These are phyloP conservation scores for Gonioctena quinquepunctata DNA, from an alignment of 1,140 invertebrate genomes.

Conservation along the genomic window DNA sequence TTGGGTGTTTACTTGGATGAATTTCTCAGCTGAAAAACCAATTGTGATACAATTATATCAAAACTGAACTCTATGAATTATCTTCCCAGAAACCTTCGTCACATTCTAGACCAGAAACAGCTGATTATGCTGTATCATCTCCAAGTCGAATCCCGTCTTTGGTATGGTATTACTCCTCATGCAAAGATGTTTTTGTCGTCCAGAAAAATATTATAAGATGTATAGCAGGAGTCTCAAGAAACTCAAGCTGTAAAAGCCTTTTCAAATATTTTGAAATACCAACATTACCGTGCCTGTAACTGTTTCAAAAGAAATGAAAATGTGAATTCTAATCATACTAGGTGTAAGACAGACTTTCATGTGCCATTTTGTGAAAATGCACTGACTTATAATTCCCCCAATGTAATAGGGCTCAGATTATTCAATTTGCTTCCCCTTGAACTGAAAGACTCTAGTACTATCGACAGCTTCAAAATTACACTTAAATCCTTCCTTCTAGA, in stretches of 20 bases:
- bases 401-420: too few relatives aligned
- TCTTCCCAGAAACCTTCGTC: not conserved
- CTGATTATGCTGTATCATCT: conserved; percentile 5
- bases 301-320: not conserved
- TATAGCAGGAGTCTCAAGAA: not conserved
- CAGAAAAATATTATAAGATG: conserved; percentile 15
- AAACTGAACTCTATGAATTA: conserved; percentile 5
- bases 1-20: not conserved
- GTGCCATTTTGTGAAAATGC: too few relatives aligned
- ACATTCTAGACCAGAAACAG: conserved; percentile 2
- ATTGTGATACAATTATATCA: not conserved
- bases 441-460: conserved; percentile 4
- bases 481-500: not conserved
- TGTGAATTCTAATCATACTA: not conserved
- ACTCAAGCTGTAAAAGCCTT: not conserved
- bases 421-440: not conserved
- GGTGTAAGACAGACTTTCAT: too few relatives aligned
- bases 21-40: not conserved
- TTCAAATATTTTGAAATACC: not conserved
- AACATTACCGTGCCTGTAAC: conserved; percentile 2
- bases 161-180: conserved; percentile 2
- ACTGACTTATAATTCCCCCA: too few relatives aligned
- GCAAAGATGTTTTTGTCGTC: conserved; percentile 8
- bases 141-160: conserved; percentile 1
- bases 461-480: not conserved